phyloP scores from a whole-genome alignment of 2,797 vertebrate genomes.

The Moxostoma hubbsi region DNA sequence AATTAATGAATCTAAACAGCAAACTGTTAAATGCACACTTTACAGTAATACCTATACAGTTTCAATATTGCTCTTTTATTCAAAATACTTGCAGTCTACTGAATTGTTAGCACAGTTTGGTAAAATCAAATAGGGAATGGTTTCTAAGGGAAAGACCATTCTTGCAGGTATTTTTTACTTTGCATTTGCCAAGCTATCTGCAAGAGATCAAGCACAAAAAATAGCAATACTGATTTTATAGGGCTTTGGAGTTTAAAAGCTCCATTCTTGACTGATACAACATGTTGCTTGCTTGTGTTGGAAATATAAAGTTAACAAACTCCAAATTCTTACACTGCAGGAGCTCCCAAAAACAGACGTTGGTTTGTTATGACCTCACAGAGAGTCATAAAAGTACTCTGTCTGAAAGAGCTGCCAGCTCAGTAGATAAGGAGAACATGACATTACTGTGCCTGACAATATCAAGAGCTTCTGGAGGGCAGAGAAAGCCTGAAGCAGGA shows the following conservation, averaged over 20 bases:
- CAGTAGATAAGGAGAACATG: slow-evolving; percentile 42
- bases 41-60: too few relatives aligned
- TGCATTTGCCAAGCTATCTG: too few relatives aligned
- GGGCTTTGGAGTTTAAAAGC: not conserved
- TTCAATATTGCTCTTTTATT: too few relatives aligned
- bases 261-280: slow-evolving; percentile 15
- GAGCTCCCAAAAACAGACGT: slow-evolving; percentile 17
- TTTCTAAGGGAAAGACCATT: too few relatives aligned
- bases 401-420: slow-evolving; percentile 45
- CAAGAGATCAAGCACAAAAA: slow-evolving; percentile 4
- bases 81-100: too few relatives aligned
- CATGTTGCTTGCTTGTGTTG: slow-evolving; percentile 39
- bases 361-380: slow-evolving; percentile 19
- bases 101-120: too few relatives aligned
- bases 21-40: too few relatives aligned
- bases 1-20: too few relatives aligned
- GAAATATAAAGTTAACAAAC: slow-evolving; percentile 25
- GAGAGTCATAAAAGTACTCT: slow-evolving; percentile 13
- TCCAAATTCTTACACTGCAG: slow-evolving; percentile 25
- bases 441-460: slow-evolving; percentile 44
- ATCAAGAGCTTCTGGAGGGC: slow-evolving; percentile 49
- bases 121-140: too few relatives aligned
- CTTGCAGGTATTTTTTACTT: too few relatives aligned
- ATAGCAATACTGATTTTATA: slow-evolving; percentile 34
- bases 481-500: slow-evolving; percentile 44